These are phyloP conservation scores for Pegoplata infirma DNA, from an alignment of 2,888 invertebrate genomes.

Conservation along the genomic window DNA sequence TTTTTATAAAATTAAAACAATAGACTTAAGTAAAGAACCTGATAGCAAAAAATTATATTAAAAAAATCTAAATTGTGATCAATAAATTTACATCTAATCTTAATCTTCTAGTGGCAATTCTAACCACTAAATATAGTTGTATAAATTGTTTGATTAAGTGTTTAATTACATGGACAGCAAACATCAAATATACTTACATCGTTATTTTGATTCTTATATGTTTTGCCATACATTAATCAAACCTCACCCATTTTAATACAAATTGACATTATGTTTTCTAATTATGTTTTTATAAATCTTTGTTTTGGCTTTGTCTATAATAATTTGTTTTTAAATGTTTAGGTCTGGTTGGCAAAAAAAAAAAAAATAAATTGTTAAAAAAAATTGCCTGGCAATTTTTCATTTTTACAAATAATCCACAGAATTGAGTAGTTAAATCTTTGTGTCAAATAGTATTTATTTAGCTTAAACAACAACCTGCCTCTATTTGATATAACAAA, in stretches of 20 bases:
- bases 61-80: not conserved
- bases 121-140: not conserved
- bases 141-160: conserved; percentile 24
- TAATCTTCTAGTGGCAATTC: not conserved
- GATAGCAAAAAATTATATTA: not conserved
- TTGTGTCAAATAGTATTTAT: conserved; percentile 32
- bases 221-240: conserved; percentile 15
- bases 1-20: conserved; percentile 23
- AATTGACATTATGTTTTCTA: not conserved
- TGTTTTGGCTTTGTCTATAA: not conserved
- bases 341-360: not conserved
- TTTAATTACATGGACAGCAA: conserved; percentile 32
- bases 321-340: not conserved
- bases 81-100: not conserved
- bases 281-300: not conserved
- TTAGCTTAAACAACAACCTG: conserved; percentile 15
- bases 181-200: conserved; percentile 16
- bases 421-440: conserved; percentile 29
- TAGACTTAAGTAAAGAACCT: conserved; percentile 6
- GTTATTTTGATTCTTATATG: not conserved
- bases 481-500: too few species aligned
- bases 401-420: not conserved
- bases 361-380: not conserved
- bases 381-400: conserved; percentile 10
- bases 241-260: conserved; percentile 24